A percentile compares a stretch with the other conserved stretches of the same genome.
These are phyloP conservation scores for Hippocampus comes DNA, from an alignment of 2,113 vertebrate genomes.

Conservation along the genomic window DNA sequence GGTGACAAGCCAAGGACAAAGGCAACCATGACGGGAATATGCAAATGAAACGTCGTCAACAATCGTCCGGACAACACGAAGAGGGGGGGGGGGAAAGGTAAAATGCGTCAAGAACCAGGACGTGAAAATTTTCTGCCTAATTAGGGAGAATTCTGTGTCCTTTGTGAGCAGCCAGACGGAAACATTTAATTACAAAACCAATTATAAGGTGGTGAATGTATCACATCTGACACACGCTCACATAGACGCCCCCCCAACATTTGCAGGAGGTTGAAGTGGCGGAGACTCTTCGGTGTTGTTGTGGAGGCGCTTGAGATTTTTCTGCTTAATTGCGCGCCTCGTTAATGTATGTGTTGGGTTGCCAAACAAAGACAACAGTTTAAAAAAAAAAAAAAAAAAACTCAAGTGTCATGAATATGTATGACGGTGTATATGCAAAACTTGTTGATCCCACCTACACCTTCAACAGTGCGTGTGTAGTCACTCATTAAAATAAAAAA, in stretches of 20 bases:
- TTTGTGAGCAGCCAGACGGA: constrained; percentile 70
- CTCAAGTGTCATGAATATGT: constrained; percentile 29
- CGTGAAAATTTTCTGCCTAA: constrained; percentile 67
- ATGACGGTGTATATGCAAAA: constrained; percentile 9
- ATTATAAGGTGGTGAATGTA: constrained; percentile 72
- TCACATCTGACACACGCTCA: constrained; percentile 61
- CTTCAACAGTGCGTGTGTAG: not conserved
- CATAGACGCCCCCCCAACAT: constrained; percentile 42
- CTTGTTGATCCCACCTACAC: constrained; percentile 15
- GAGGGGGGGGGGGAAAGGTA: not conserved
- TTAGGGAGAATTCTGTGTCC: constrained; percentile 65
- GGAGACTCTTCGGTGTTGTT: constrained; percentile 16
- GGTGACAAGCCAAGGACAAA: constrained; percentile 25
- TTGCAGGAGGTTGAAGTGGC: constrained; percentile 41
- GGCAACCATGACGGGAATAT: constrained; percentile 13
- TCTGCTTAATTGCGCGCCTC: constrained; percentile 11
- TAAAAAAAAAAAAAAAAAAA: not conserved
- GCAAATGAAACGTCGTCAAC: constrained; percentile 34
- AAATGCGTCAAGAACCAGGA: constrained; percentile 37
- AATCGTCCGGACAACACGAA: constrained; percentile 42
- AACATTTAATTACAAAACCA: constrained; percentile 81
- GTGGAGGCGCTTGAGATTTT: not conserved
- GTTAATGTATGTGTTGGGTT: constrained; percentile 7
- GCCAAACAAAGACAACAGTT: constrained; percentile 8
- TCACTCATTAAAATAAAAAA: not conserved